phyloP scores from a whole-genome alignment of 1,140 invertebrate species.

The Ceratosolen solmsi region DNA sequence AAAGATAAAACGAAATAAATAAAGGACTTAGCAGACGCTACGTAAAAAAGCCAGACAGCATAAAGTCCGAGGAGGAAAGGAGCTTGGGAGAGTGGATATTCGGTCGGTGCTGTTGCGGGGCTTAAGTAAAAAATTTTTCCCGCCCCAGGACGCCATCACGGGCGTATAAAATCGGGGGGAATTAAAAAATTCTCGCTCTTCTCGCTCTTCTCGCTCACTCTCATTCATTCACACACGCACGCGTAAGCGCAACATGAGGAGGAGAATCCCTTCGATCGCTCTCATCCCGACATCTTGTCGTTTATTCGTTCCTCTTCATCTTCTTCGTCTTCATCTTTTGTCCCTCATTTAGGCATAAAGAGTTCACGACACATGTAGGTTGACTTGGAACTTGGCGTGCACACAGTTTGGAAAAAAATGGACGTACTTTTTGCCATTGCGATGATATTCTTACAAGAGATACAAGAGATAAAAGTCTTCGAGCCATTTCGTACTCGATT shows the following conservation, averaged over 20 bases:
- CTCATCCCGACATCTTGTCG: conserved; percentile 43
- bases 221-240: background rate
- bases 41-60: background rate
- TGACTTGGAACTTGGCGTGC: background rate
- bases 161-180: conserved; percentile 49
- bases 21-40: background rate
- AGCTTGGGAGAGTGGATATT: background rate
- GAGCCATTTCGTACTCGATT: too few relatives aligned
- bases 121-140: conserved; percentile 51
- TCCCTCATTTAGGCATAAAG: background rate
- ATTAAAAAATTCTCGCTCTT: conserved; percentile 44
- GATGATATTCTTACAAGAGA: too few relatives aligned
- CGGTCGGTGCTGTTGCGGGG: background rate
- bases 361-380: background rate
- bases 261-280: conserved; percentile 25
- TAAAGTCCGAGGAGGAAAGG: background rate
- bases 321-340: background rate
- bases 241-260: background rate
- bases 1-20: background rate
- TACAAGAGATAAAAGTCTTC: too few relatives aligned
- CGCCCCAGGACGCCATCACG: conserved; percentile 21
- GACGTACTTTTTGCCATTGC: too few relatives aligned
- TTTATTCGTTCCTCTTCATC: conserved; percentile 9
- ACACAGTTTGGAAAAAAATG: too few relatives aligned
- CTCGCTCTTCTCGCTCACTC: background rate